Base-by-base conservation (phyloP, 2,113 vertebrate species). In the Heterotilapia buettikoferi region DNA sequence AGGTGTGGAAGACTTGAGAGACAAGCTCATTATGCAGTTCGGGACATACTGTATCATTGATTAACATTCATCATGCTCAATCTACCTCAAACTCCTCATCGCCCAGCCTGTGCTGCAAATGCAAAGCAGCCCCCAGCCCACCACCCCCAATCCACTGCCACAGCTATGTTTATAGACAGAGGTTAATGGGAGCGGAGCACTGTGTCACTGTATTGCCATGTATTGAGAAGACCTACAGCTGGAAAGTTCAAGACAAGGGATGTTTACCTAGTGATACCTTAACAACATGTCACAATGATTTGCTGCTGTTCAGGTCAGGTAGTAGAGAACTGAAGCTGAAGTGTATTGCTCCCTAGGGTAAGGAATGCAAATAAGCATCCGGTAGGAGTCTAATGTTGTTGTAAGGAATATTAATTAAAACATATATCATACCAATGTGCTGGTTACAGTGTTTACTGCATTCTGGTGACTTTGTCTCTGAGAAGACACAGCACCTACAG, bases 41-140 rank as follows among this genome's bases (percentile, higher is more conserved):
- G 47, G 90, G 87, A 92, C 93, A 88, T 92, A 91, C 91, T 93
- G 94, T 93, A 93, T 93, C 93, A 93, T 93, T 86, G 93, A 96
- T 94, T 95, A 94, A 92, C 95, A 95, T 96, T 95, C 93, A 96
- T 95, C 95, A 95, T 91, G 92, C 94, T 94, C 93, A 93, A 94
- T 95, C 94, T 95, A 89, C 90, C 92, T 94, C 93, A 89, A 92
- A 92, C 82, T 76, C 84, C 63, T 80, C 8, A 56, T 92, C 56
- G 7, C 19, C 87, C 53, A 81, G 87, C 80, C 88, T 91, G 90
- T 47, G 68, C 83, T 61, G 63, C 61, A 92, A 93, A 94, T 94
- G 92, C 89, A 94, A 91, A 94, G 82, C 89, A 90, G 88, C 78
- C 45, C 59, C 80, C 36, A 47, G 43, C 26, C 26, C 9, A 47